phyloP scores from a whole-genome alignment of 2,113 vertebrate genomes.

The Murina feae region DNA sequence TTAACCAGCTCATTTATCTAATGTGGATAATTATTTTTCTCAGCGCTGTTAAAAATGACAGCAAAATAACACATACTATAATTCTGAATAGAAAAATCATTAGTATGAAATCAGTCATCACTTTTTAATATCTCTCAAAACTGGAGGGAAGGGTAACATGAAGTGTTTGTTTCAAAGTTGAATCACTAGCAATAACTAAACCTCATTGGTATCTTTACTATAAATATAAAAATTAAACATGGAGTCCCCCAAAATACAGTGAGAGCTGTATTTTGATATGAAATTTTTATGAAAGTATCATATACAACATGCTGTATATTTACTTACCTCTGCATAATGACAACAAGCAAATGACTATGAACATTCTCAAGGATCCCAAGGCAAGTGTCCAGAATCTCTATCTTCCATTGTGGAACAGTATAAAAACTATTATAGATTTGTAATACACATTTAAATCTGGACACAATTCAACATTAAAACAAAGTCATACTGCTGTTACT shows the following conservation, averaged over 20 bases:
- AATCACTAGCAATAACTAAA: neutral
- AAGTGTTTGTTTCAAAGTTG: neutral
- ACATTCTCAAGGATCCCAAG: neutral
- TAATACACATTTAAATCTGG: neutral
- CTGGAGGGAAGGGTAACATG: neutral
- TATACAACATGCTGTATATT: neutral
- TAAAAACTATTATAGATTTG: neutral
- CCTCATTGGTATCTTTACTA: neutral
- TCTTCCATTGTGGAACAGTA: neutral
- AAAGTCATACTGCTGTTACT: neutral
- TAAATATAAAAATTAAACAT: conserved; percentile 5
- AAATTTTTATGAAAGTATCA: neutral
- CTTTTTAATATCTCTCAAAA: neutral
- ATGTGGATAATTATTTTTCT: neutral
- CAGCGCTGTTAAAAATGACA: neutral
- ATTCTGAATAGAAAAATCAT: neutral
- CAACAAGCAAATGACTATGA: neutral
- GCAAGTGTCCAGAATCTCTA: neutral
- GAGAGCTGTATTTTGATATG: no score
- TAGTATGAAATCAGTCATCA: neutral
- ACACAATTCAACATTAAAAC: conserved; percentile 12
- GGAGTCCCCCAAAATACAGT: neutral
- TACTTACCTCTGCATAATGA: neutral
- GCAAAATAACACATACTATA: neutral
- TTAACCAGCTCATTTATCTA: neutral